Conservation (phyloP, 2,113 vertebrate species). For the Eurystomus gularis region DNA sequence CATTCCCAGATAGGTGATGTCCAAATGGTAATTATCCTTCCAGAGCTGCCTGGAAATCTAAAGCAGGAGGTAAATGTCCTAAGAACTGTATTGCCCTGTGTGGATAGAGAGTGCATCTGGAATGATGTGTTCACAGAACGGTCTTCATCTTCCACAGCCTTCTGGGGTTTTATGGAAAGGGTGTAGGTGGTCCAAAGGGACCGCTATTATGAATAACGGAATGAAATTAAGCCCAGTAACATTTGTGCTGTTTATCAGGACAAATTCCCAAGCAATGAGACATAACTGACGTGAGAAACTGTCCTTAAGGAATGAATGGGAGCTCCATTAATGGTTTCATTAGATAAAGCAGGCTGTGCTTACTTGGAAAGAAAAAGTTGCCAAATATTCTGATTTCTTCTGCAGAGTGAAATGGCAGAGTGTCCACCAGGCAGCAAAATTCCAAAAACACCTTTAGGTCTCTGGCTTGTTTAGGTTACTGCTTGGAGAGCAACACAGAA, state of each 20-base stretch:
- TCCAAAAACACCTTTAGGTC: background rate
- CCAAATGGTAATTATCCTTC: slow-evolving; percentile 26
- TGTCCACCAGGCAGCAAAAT: background rate
- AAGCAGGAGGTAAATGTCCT: background rate
- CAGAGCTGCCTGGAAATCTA: slow-evolving; percentile 8
- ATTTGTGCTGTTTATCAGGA: slow-evolving; percentile 38
- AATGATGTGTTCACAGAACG: background rate
- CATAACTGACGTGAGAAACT: background rate
- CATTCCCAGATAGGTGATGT: background rate
- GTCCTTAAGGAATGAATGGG: slow-evolving; percentile 7
- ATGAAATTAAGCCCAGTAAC: background rate
- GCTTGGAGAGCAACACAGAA: background rate
- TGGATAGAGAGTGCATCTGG: background rate
- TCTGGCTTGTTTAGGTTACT: background rate
- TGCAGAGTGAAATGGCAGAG: background rate
- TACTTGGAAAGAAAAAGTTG: background rate
- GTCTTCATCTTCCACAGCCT: background rate
- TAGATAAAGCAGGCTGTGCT: slow-evolving; percentile 25
- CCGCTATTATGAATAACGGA: background rate
- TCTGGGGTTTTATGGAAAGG: background rate
- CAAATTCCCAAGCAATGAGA: slow-evolving; percentile 52
- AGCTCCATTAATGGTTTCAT: background rate
- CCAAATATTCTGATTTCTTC: background rate
- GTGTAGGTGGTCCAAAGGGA: slow-evolving; percentile 38
- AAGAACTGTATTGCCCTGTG: background rate